Base-by-base conservation (phyloP, 1,140 invertebrate species). In the Dermatophagoides farinae region DNA sequence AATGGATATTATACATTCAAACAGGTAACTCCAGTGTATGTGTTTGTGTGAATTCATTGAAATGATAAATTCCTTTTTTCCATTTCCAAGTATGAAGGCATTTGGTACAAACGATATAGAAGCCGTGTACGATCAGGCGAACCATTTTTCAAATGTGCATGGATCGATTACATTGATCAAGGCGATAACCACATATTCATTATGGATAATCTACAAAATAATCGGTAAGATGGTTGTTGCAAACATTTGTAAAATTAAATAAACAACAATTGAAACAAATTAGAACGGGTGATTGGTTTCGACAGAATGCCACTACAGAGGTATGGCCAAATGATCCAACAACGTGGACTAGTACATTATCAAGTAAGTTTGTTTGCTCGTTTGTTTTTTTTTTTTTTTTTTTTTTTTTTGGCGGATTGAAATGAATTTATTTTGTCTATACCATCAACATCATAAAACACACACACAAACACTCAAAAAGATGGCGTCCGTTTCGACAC, bases 61-160 rank as follows among this genome's bases (percentile, higher is more conserved):
- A 10, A 38, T 43, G 41, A 43, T 16, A 6, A 18, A 43, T 14
- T 16, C 41, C n/a, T 43, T 14, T 16, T 10, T 10, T 5, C 41
- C 12, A 1, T 16, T 40, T n/a, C 53, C 8, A 46, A 58, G 57
- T 58, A 58, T 23, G 57, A 58, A 31, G 57, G 57, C 5, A 11
- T 58, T 4, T 58, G 57, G 57, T 58, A 6, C 18, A 58, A 58
- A 58, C 57, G 57, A n/a, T 58, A 47, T 22, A 1, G 57, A 25
- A 44, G 40, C 18, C 57, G 57, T 12, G 57, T 58, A n/a, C 39
- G 57, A 11, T 2, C 1, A 37, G 57, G 43, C 2, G 57, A 58
- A 47, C 57, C 57, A 47, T 58, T 58, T 23, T 58, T 58, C 39
- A 43, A 58, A 47, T 58, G 57, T 39, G 39, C 57, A 14, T 58